Percentiles rank a stretch among this genome's conserved stretches.
Conservation (phyloP, 1,140 invertebrate genomes). For the Euwallacea similis region DNA sequence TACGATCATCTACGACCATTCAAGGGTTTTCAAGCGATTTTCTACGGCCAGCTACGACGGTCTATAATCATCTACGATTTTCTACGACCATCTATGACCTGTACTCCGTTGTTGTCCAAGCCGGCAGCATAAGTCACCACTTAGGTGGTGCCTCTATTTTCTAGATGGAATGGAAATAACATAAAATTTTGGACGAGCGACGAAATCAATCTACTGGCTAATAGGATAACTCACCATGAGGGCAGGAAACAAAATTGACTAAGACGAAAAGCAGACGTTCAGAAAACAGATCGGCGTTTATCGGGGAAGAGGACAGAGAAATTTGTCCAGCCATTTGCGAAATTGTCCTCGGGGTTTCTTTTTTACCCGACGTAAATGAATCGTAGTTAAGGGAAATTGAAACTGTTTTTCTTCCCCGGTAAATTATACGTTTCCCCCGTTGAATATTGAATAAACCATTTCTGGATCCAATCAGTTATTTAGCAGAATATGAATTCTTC, state of each 20-base stretch:
- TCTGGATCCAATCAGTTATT: no score
- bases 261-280: constrained; percentile 30
- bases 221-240: constrained; percentile 23
- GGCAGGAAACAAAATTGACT: constrained; percentile 24
- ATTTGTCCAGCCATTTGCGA: constrained; percentile 29
- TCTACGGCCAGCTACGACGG: no score
- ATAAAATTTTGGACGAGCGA: not conserved
- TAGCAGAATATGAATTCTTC: no score
- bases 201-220: constrained; percentile 10
- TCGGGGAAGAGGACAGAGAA: constrained; percentile 20
- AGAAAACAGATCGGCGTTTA: constrained; percentile 29
- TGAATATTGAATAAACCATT: no score
- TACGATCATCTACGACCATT: no score
- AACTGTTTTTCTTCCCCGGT: constrained; percentile 15
- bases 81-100: no score
- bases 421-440: not conserved
- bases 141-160: no score
- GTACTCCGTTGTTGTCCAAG: no score
- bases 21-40: no score
- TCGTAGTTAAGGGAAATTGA: constrained; percentile 20
- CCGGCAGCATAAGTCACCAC: no score
- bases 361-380: constrained; percentile 21
- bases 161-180: not conserved
- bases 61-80: no score
- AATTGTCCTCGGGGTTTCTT: constrained; percentile 23